A percentile compares a stretch with the other conserved stretches of the same genome.
Conservation (phyloP, 53 echinoderm and acorn worm species). For the Echinarachnius parma region DNA sequence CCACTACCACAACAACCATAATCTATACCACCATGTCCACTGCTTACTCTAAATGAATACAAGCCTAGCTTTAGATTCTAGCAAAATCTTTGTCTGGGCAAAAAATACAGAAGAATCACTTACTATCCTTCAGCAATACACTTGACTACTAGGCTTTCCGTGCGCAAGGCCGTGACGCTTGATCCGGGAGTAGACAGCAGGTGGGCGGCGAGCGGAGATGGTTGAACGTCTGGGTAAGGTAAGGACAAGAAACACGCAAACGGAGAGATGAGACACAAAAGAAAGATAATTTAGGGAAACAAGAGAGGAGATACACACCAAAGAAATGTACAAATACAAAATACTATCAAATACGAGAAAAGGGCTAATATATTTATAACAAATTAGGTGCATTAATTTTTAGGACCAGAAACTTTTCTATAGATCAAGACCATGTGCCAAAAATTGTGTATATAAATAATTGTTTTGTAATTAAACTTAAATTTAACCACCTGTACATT, state of each 20-base stretch:
- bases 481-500: no score
- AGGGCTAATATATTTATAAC: no score
- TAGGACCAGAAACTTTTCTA: no score
- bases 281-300: background rate
- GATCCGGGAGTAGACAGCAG: background rate
- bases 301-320: background rate
- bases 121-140: slow-evolving; percentile 38
- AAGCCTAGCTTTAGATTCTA: no score
- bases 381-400: no score
- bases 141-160: background rate
- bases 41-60: no score
- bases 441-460: no score
- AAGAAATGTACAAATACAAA: background rate
- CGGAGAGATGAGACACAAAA: background rate
- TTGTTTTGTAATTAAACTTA: no score
- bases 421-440: no score
- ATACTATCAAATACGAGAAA: no score
- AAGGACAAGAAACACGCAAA: background rate
- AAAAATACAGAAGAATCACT: no score
- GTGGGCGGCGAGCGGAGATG: background rate
- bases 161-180: background rate
- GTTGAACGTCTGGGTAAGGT: background rate
- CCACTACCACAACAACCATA: background rate
- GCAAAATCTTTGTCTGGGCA: no score
- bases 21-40: background rate